Percentiles rank a stretch among this genome's conserved stretches.
These are phyloP conservation scores for Hirtodrosophila cameraria DNA, from an alignment of 2,888 invertebrate genomes.

Conservation along the genomic window DNA sequence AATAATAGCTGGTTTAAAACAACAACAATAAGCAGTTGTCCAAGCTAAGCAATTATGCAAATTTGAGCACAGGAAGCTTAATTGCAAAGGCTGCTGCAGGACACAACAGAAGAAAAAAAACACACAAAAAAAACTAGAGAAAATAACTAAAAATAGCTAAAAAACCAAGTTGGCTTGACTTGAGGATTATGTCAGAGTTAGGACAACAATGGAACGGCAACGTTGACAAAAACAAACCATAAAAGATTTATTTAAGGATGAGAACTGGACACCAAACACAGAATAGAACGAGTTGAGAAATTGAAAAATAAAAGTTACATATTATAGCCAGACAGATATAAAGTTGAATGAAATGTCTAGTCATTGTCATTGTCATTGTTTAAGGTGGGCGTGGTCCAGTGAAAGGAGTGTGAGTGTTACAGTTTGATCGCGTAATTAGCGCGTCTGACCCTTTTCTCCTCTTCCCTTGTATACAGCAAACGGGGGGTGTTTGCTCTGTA, in stretches of 20 bases:
- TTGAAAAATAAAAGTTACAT: slow-evolving; percentile 81
- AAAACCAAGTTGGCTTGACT: slow-evolving; percentile 19
- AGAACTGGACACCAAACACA: slow-evolving; percentile 7
- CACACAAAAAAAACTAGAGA: background rate
- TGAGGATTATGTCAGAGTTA: slow-evolving; percentile 38
- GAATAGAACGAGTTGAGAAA: slow-evolving; percentile 61
- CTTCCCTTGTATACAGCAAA: no score
- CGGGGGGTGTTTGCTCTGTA: no score
- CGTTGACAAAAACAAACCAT: slow-evolving; percentile 47
- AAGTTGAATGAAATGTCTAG: slow-evolving; percentile 76
- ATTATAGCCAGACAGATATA: slow-evolving; percentile 44
- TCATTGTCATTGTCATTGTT: slow-evolving; percentile 40
- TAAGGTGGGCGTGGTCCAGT: slow-evolving; percentile 16
- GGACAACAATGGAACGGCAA: slow-evolving; percentile 38
- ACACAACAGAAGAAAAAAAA: slow-evolving; percentile 6
- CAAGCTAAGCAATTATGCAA: slow-evolving; percentile 33
- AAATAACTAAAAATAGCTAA: slow-evolving; percentile 6
- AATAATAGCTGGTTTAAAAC: background rate
- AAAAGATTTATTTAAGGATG: slow-evolving; percentile 19
- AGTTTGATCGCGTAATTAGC: slow-evolving; percentile 74
- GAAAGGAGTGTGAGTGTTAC: no score
- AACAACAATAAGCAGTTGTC: slow-evolving; percentile 14
- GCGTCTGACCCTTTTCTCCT: slow-evolving; percentile 66
- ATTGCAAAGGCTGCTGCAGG: slow-evolving; percentile 35
- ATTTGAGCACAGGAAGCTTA: slow-evolving; percentile 40